These are phyloP conservation scores for Zosterops lateralis DNA, from an alignment of 2,113 vertebrate genomes.

Conservation along the genomic window DNA sequence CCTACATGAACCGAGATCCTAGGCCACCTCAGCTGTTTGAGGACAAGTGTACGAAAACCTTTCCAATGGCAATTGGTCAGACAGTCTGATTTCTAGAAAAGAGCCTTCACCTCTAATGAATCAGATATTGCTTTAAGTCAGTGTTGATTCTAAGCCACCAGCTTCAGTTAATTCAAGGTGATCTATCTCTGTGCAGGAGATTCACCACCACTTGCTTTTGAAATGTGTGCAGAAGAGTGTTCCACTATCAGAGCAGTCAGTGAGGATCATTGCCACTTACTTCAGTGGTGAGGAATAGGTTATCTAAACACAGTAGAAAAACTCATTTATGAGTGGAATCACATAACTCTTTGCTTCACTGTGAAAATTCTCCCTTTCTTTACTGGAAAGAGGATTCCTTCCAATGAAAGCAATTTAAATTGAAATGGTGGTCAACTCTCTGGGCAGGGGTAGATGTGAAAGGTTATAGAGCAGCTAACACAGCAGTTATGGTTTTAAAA, in stretches of 20 bases:
- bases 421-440: neutral
- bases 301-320: neutral
- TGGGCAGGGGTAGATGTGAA: neutral
- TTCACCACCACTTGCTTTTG: neutral
- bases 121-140: neutral
- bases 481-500: neutral
- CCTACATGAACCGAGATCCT: neutral
- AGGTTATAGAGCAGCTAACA: neutral
- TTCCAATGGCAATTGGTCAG: neutral
- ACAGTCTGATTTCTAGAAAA: neutral
- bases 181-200: neutral
- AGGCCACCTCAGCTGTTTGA: neutral
- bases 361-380: neutral
- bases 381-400: neutral
- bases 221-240: neutral
- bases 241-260: neutral
- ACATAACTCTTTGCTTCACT: neutral
- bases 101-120: neutral
- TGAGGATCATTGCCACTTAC: neutral
- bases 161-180: neutral
- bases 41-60: neutral
- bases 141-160: neutral
- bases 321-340: neutral
- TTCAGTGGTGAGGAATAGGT: neutral
- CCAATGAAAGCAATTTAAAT: neutral